phyloP scores from a whole-genome alignment of 2,113 vertebrate species.

The Morphnarchus princeps region DNA sequence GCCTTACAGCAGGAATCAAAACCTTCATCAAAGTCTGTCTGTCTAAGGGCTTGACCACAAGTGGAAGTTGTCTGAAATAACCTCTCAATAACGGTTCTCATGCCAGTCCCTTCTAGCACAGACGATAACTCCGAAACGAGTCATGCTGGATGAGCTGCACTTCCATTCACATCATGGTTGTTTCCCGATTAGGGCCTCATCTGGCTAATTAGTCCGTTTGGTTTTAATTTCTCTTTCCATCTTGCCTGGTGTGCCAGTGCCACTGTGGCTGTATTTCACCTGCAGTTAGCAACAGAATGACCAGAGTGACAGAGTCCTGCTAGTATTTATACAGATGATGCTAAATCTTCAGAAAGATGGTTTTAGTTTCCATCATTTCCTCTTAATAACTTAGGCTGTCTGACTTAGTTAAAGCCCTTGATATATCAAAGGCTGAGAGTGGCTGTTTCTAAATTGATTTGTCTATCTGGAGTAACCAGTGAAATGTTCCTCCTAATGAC shows the following conservation, averaged over 20 bases:
- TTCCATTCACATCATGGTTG: background rate
- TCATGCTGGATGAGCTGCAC: background rate
- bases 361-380: background rate
- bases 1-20: background rate
- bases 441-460: background rate
- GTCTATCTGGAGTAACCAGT: background rate
- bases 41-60: background rate
- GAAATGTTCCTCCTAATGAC: background rate
- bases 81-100: background rate
- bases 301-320: background rate
- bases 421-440: background rate
- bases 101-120: background rate
- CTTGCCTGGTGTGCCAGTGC: background rate
- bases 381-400: background rate
- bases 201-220: background rate
- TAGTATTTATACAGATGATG: background rate
- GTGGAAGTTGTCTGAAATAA: background rate
- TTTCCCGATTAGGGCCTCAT: background rate
- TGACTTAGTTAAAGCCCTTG: background rate
- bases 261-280: background rate
- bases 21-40: background rate
- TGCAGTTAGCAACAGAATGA: background rate
- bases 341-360: background rate
- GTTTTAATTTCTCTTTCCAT: background rate
- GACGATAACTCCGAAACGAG: rapidly evolving